Percentiles rank a stretch among this genome's conserved stretches.
Evolutionary conservation across 2,888 invertebrate species (phyloP).

Genomic region (Drosophila ustulata): DNA sequence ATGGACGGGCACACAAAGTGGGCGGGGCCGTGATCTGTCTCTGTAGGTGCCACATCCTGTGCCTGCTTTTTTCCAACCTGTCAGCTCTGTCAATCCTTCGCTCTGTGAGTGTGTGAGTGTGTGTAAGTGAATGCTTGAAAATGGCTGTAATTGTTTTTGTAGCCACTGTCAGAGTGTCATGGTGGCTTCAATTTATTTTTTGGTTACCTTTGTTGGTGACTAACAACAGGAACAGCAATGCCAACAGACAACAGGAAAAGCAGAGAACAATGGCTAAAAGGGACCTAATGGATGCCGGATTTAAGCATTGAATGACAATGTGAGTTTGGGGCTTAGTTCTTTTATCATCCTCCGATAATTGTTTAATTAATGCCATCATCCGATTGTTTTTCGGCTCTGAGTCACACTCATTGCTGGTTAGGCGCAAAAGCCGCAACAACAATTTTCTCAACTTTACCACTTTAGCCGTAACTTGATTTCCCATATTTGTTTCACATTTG

Average conservation of each 20-base stretch:
- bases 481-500: constrained; percentile 34
- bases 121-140: constrained; percentile 32
- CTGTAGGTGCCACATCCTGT: constrained; percentile 42
- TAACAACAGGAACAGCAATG: constrained; percentile 6
- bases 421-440: constrained; percentile 50
- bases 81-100: constrained; percentile 32
- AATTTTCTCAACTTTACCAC: constrained; percentile 30
- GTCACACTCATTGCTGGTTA: constrained; percentile 52
- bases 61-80: constrained; percentile 22
- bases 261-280: constrained; percentile 17
- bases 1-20: constrained; percentile 23
- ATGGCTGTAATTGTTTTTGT: constrained; percentile 72
- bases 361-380: constrained; percentile 45
- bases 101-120: constrained; percentile 1
- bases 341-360: constrained; percentile 29
- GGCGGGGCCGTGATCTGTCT: constrained; percentile 24
- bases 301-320: constrained; percentile 22
- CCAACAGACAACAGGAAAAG: not conserved
- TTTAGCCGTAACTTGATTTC: constrained; percentile 19
- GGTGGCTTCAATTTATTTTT: constrained; percentile 62
- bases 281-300: constrained; percentile 36
- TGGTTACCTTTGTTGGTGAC: constrained; percentile 14
- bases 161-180: constrained; percentile 43
- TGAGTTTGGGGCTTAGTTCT: not conserved
- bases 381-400: constrained; percentile 24